Evolutionary conservation across 2,888 invertebrate species (phyloP), one percentile per base, ranked within the genome.

Genomic region (Exephanes ischioxanthus): DNA sequence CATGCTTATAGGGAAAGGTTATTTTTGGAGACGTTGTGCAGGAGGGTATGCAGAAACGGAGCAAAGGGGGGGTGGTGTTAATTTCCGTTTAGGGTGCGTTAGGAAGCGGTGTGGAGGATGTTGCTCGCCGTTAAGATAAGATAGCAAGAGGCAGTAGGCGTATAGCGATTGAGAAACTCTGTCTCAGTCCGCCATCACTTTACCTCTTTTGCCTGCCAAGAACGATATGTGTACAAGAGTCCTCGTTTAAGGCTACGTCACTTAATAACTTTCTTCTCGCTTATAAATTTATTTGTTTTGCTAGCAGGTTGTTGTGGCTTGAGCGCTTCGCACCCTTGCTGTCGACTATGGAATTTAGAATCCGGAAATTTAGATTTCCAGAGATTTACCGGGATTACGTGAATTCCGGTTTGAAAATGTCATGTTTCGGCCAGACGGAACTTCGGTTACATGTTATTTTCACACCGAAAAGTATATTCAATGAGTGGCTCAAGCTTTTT

Each of bases 1-100:
- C 45, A 45, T 41, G 55, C 41, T 58, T 26, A 45, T 14, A 19
- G 58, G 30, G 30, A 67, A 67, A 80, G 55, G 51, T 19, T 45
- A 9, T 1, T 48, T 51, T 53, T 22, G 48, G 51, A n/a, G 11
- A 19, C n/a, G 41, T 37, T 9, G 37, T 61, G 37, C 19, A 51
- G 16, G 63, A 51, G 30, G 67, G 33, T 19, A 1, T 30, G 72
- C 68, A 45, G 53, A 26, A 71, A 61, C 7, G 58, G 26, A 33
- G 61, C 16, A 76, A 80, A 72, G 48, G 77, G 81, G 87, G n/a
- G n/a, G 79, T 89, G 90, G 92, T 93, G 93, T 93, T 93, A 93
- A 93, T 93, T 93, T 93, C 93, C 93, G 93, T 92, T 93, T 91
- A 91, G 92, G 91, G 91, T 90, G 88, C 91, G 91, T 92, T 91